phyloP scores from a whole-genome alignment of 2,797 vertebrate species.

The Cynopterus sphinx region DNA sequence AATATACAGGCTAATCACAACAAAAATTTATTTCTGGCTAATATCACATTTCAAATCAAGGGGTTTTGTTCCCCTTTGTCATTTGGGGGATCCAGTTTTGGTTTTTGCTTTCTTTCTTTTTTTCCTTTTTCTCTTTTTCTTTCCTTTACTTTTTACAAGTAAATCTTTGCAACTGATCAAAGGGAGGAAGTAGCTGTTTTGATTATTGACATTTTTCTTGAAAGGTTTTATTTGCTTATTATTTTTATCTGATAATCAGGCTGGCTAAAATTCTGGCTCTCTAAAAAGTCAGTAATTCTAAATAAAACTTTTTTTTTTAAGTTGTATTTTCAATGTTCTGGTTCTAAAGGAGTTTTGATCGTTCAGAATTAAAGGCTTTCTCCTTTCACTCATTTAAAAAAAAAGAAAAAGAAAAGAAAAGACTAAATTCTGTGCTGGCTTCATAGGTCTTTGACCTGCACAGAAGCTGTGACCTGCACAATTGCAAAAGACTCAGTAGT shows the following conservation, averaged over 20 bases:
- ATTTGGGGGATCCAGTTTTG: neutral
- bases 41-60: neutral
- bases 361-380: neutral
- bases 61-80: neutral
- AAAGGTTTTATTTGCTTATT: constrained; percentile 6
- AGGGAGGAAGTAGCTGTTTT: neutral
- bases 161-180: neutral
- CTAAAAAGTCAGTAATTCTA: neutral
- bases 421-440: neutral
- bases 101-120: neutral
- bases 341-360: neutral
- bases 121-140: neutral
- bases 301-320: constrained; percentile 6
- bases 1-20: neutral
- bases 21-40: neutral
- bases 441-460: neutral
- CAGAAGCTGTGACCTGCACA: neutral
- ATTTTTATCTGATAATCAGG: neutral
- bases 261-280: neutral
- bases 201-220: neutral
- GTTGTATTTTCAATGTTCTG: constrained; percentile 12
- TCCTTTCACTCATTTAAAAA: neutral
- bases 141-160: neutral
- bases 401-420: neutral
- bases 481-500: neutral